A percentile compares a stretch with the other conserved stretches of the same genome.
Conservation (phyloP, 1,140 invertebrate genomes). For the Platorchestia sp. region DNA sequence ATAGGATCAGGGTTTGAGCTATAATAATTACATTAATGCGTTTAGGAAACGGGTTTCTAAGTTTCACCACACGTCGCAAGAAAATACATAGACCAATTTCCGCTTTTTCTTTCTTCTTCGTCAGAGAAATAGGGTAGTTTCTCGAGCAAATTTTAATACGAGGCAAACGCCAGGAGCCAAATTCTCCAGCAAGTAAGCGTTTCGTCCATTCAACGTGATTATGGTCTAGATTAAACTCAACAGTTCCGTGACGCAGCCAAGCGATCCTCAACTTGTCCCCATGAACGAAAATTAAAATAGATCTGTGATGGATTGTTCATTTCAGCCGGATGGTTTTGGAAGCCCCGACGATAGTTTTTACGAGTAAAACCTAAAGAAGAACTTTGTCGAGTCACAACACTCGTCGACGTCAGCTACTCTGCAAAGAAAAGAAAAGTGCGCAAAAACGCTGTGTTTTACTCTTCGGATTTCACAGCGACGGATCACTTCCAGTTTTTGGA, state of each 20-base stretch:
- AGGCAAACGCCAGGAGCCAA: neutral
- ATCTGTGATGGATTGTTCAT: neutral
- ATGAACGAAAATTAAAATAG: neutral
- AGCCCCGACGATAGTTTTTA: neutral
- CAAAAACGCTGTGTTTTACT: neutral
- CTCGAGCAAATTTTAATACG: neutral
- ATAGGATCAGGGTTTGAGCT: too few species aligned
- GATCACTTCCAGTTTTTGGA: neutral
- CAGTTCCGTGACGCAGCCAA: neutral
- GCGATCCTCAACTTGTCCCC: neutral
- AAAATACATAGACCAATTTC: too few species aligned
- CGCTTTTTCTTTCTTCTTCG: neutral
- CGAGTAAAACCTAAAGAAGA: neutral
- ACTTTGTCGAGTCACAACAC: neutral
- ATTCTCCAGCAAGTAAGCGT: neutral
- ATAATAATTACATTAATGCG: too few species aligned
- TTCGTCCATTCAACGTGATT: neutral
- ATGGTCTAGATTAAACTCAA: neutral
- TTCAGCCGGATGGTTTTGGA: neutral
- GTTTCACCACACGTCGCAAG: too few species aligned
- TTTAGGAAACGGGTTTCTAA: too few species aligned
- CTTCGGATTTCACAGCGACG: neutral
- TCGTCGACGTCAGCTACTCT: neutral
- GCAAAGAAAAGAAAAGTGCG: neutral
- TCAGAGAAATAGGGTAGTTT: neutral